Evolutionary conservation across 1,140 invertebrate species (phyloP), one percentile per base, ranked within the genome.

Genomic region (Magallana angulata): DNA sequence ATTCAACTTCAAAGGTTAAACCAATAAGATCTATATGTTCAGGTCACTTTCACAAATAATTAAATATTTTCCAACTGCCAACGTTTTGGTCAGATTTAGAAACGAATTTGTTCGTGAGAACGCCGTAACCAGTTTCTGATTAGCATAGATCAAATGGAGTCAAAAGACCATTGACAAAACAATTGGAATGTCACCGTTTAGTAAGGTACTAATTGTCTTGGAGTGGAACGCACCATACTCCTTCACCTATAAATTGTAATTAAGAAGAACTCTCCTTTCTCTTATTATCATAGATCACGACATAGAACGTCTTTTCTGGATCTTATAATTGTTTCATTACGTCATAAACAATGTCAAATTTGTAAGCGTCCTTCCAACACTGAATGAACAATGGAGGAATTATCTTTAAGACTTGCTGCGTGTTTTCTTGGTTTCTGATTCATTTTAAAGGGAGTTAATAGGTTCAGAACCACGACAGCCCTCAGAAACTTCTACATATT

Each of bases 191-290:
- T 48, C 36, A 48, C 36, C 36, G 36, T 76, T 76, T 24, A 76
- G 24, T 30, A 76, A 76, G 11, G 12, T 3, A 62, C 24, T 30
- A 76, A 76, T 76, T 76, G 68, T 30, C 36, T 36, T 24, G 12
- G 24, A 30, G 68, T 76, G 18, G 24, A 76, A 12, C 24, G 68
- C 36, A 76, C 14, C 7, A 76, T 30, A 76, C 68, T 76, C 68
- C 9, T 30, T 76, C 68, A 76, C 68, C 68, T 48, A 76, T 76
- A 76, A 76, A 76, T 76, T 36, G 68, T 36, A 76, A 76, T 76
- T 76, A 71, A 24, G 30, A 30, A 24, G 11, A 18, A 12, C 24
- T 12, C 24, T 30, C 36, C 5, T 16, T 30, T 76, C 36, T 18
- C 68, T 76, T 9, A 76, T 76, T 76, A 30, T 30, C 1, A 12